phyloP scores from a whole-genome alignment of 2,888 invertebrate species.

The Cheilosia urbana region DNA sequence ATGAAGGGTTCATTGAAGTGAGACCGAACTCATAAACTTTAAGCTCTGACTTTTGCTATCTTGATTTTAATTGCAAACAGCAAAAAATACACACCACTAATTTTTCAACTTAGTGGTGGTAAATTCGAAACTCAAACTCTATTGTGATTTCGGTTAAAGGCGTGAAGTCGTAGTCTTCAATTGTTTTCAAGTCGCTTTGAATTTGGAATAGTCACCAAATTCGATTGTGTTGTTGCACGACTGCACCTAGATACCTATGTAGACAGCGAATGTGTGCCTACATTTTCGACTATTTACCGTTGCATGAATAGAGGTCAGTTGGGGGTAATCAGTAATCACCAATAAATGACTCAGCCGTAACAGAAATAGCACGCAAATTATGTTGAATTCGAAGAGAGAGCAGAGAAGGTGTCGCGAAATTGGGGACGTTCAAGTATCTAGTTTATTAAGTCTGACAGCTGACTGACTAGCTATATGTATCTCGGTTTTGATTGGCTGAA shows the following conservation, averaged over 20 bases:
- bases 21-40: constrained; percentile 70
- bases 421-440: too few species aligned
- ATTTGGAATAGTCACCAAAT: too few species aligned
- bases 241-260: too few species aligned
- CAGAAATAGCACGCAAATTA: not conserved
- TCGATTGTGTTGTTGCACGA: too few species aligned
- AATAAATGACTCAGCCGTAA: constrained; percentile 11
- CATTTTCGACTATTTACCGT: not conserved
- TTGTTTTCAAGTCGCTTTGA: not conserved
- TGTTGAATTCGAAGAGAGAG: too few species aligned
- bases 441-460: too few species aligned
- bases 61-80: constrained; percentile 48
- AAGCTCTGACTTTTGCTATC: constrained; percentile 56
- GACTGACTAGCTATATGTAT: too few species aligned
- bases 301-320: not conserved
- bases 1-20: constrained; percentile 74
- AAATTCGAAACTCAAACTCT: not conserved
- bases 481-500: too few species aligned
- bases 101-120: not conserved
- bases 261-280: not conserved
- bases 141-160: not conserved
- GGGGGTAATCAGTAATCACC: not conserved
- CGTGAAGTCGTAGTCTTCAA: constrained; percentile 12
- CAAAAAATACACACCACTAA: constrained; percentile 2
- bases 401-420: too few species aligned